A percentile compares a stretch with the other conserved stretches of the same genome.
phyloP scores from a whole-genome alignment of 2,797 vertebrate species.

The Ptychadena robeensis region DNA sequence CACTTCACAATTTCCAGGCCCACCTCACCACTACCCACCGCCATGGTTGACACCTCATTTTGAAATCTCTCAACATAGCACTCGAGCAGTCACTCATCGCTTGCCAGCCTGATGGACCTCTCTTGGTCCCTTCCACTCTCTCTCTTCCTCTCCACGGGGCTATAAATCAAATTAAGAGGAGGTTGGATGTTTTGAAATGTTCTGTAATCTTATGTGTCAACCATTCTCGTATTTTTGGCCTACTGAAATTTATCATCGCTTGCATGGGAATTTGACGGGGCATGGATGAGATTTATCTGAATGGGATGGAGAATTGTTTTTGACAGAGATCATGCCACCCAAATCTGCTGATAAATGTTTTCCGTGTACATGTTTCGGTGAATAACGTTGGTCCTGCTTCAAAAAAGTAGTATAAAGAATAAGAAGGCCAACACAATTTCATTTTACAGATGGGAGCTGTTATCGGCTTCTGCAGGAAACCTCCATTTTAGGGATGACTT shows the following conservation, averaged over 20 bases:
- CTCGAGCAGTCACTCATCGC: not conserved
- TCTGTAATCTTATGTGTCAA: constrained; percentile 3
- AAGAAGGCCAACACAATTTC: not conserved
- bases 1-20: constrained; percentile 29
- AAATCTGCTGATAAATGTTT: constrained; percentile 3
- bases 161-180: constrained; percentile 16
- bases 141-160: not conserved
- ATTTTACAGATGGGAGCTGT: not conserved
- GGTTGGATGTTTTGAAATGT: constrained; percentile 13
- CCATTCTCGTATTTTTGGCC: constrained; percentile 17
- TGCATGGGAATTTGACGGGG: not conserved
- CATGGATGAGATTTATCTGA: constrained; percentile 4
- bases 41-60: constrained; percentile 11
- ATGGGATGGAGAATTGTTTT: not conserved
- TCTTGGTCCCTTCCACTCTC: not conserved
- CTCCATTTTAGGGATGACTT: too few species aligned
- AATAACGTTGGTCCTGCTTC: not conserved
- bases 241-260: not conserved
- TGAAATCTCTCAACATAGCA: constrained; percentile 13
- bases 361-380: not conserved
- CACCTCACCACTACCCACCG: not conserved
- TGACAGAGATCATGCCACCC: constrained; percentile 1
- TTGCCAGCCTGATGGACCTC: not conserved
- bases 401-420: not conserved
- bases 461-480: too few species aligned